Evolutionary conservation across 2,888 invertebrate species (phyloP).

Genomic region (Embidobia sp.): DNA sequence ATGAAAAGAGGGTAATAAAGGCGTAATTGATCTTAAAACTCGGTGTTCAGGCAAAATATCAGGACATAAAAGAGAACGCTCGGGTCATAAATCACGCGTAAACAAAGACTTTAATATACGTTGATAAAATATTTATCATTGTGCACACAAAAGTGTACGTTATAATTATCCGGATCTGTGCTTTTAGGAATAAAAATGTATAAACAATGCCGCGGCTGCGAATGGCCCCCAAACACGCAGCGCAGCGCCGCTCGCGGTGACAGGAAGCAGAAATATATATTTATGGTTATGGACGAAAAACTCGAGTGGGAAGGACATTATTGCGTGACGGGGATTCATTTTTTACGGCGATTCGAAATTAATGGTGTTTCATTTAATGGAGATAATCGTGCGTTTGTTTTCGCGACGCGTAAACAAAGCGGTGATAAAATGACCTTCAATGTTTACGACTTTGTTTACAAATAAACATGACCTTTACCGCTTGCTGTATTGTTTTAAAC

Average conservation of each 20-base stretch:
- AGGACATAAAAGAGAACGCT: neutral
- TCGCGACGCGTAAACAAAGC: slow-evolving; percentile 1
- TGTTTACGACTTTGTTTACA: slow-evolving; percentile 14
- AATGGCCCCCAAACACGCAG: slow-evolving; percentile 48
- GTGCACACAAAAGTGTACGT: slow-evolving; percentile 40
- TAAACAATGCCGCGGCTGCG: slow-evolving; percentile 41
- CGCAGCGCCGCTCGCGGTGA: slow-evolving; percentile 34
- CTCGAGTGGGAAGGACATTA: slow-evolving; percentile 37
- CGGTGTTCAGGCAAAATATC: neutral
- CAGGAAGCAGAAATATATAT: slow-evolving; percentile 60
- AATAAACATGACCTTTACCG: neutral
- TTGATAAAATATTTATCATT: slow-evolving; percentile 57
- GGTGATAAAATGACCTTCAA: slow-evolving; percentile 2
- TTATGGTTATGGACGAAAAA: slow-evolving; percentile 53
- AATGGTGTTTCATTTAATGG: slow-evolving; percentile 46
- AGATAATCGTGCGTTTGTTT: slow-evolving; percentile 37
- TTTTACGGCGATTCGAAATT: slow-evolving; percentile 45
- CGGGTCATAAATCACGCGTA: slow-evolving; percentile 30
- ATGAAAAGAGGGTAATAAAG: too few species aligned
- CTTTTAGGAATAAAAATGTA: slow-evolving; percentile 45
- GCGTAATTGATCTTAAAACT: slow-evolving; percentile 15
- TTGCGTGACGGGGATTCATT: slow-evolving; percentile 39
- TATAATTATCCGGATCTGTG: slow-evolving; percentile 56
- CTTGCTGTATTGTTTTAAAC: neutral
- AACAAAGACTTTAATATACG: slow-evolving; percentile 56